Evolutionary conservation across 2,888 invertebrate species (phyloP).

Genomic region (Neoascia interrupta): DNA sequence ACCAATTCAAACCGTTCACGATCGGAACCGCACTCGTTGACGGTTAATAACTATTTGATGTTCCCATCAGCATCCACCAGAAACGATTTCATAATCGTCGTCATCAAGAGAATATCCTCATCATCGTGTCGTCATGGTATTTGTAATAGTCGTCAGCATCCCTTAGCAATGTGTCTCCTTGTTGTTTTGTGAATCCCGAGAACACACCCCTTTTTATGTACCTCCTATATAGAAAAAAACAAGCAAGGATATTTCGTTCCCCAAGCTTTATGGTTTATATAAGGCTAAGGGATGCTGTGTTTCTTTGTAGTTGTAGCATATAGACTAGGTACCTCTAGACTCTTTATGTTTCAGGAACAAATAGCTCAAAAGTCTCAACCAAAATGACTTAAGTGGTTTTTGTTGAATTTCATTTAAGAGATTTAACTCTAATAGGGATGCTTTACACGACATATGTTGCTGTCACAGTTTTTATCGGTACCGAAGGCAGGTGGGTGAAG

Average conservation of each 20-base stretch:
- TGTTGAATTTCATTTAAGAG: constrained; percentile 61
- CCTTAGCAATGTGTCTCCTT: not conserved
- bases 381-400: constrained; percentile 67
- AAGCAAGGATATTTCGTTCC: not conserved
- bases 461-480: not conserved
- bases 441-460: too few species aligned
- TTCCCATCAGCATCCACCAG: constrained; percentile 57
- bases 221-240: too few species aligned
- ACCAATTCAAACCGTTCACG: too few species aligned
- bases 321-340: too few species aligned
- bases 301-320: not conserved
- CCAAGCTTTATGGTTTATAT: too few species aligned
- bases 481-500: not conserved
- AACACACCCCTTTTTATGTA: constrained; percentile 61
- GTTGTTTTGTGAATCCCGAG: constrained; percentile 22
- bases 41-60: constrained; percentile 78
- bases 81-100: constrained; percentile 64
- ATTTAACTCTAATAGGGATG: constrained; percentile 62
- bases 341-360: too few species aligned
- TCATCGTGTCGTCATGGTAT: constrained; percentile 35
- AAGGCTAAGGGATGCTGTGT: not conserved
- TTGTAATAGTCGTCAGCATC: too few species aligned
- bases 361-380: constrained; percentile 62
- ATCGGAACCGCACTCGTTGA: constrained; percentile 77
- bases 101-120: constrained; percentile 13